phyloP scores from a whole-genome alignment of 2,888 invertebrate species.

The Ditylenchus weischeri region DNA sequence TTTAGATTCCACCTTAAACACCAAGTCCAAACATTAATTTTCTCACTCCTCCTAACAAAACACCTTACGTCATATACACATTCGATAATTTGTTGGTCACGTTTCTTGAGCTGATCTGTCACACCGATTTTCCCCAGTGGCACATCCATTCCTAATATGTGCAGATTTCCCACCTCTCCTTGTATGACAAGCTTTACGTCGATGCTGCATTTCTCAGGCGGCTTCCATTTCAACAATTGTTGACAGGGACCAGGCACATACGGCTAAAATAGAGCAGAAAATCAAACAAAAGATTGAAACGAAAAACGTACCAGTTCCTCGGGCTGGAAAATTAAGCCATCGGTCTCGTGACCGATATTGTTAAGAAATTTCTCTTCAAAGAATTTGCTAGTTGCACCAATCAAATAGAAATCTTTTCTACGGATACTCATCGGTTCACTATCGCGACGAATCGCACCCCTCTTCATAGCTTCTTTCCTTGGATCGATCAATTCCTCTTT shows the following conservation, averaged over 20 bases:
- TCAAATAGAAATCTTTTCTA: conserved; percentile 84
- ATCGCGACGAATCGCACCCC: conserved; percentile 29
- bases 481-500: conserved; percentile 65
- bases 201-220: conserved; percentile 84
- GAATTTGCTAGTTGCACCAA: conserved; percentile 60
- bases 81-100: conserved; percentile 91
- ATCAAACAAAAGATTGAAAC: neutral
- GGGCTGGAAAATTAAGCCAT: conserved; percentile 96
- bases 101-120: conserved; percentile 73
- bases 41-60: neutral
- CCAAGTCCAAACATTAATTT: too few relatives aligned
- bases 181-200: conserved; percentile 86
- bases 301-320: conserved; percentile 69
- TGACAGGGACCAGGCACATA: conserved; percentile 79
- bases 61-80: conserved; percentile 67
- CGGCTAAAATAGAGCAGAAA: conserved; percentile 63
- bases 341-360: conserved; percentile 85
- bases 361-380: conserved; percentile 75
- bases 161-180: conserved; percentile 53
- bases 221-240: conserved; percentile 95
- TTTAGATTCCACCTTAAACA: conserved; percentile 1
- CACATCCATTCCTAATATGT: conserved; percentile 60
- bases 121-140: conserved; percentile 65
- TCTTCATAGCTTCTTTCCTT: conserved; percentile 73
- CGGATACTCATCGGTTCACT: conserved; percentile 65